These are phyloP conservation scores for Luscinia megarhynchos DNA, from an alignment of 2,797 vertebrate genomes.

Conservation along the genomic window DNA sequence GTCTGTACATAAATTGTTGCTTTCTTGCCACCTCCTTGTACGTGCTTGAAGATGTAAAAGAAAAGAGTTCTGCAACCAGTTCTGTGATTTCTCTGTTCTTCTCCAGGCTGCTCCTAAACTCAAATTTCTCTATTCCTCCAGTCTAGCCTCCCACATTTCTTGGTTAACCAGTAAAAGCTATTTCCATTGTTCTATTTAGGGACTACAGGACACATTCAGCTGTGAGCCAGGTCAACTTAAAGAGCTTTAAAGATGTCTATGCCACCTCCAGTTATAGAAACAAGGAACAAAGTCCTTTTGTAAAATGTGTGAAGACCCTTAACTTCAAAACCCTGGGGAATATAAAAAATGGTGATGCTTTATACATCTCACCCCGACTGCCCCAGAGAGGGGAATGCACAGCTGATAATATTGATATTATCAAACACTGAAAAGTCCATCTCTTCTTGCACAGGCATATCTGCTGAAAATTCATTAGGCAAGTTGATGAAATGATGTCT, in stretches of 20 bases:
- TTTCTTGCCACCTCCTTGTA: background rate
- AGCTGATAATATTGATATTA: background rate
- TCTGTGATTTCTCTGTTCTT: background rate
- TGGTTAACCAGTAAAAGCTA: background rate
- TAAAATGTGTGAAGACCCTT: background rate
- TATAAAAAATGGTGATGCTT: background rate
- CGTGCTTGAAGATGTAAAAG: background rate
- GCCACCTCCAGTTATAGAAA: background rate
- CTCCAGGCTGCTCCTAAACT: background rate
- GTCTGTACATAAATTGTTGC: background rate
- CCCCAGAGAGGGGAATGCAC: background rate
- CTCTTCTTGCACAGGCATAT: background rate
- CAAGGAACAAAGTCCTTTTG: background rate
- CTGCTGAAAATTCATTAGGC: background rate
- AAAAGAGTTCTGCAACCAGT: background rate
- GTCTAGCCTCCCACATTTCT: background rate
- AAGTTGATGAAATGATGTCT: background rate
- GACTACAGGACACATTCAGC: background rate
- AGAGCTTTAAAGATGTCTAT: background rate
- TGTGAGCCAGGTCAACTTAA: background rate
- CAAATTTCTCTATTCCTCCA: background rate
- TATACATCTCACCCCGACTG: accelerated
- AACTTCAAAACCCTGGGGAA: background rate
- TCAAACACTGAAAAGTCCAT: background rate
- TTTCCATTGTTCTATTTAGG: background rate